Evolutionary conservation across 2,888 invertebrate genomes (phyloP), one percentile per base, ranked within the genome.

Genomic region (Troglohyphantes excavatus): DNA sequence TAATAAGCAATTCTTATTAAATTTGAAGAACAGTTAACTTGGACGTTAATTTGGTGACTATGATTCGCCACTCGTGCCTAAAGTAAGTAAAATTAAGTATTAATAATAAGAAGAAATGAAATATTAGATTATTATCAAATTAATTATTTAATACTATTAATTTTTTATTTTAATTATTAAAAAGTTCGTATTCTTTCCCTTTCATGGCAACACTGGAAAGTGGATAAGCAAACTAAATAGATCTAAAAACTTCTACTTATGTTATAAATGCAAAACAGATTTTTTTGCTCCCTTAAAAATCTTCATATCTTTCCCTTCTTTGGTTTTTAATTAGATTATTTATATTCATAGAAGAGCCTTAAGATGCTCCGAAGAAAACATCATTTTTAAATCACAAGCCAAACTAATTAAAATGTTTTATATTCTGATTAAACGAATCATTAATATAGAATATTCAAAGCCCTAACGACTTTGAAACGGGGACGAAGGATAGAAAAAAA

Each of bases 401-500:
- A 89, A 89, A 89, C 73, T 89, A 82, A 82, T 89, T 89, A 89
- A 89, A 82, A 89, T 89, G 68, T 89, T 89, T 82, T 82, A 89
- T 83, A 83, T 89, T 89, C 43, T 89, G 73, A 82, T 82, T 89
- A 82, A 89, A 89, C 53, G 82, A 82, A 76, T 89, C 88, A 82
- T 89, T 89, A 82, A 89, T 82, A 76, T 82, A 68, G 88, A 89
- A 89, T 89, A 89, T 89, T 82, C 82, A 89, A 89, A 82, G 81
- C 82, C 68, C 76, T 89, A 89, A 89, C 82, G 82, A 89, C 88
- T 89, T 89, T 75, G 39, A 81, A 63, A 87, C 65, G 76, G 39
- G 26, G n/a, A 23, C 1, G 72, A 6, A 7, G 9, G n/a, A 19
- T 11, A 13, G 23, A 65, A 78, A 65, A 43, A 61, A 43, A 46